These are phyloP conservation scores for Tarsius wallacei DNA, from an alignment of 2,797 vertebrate genomes.

Conservation along the genomic window DNA sequence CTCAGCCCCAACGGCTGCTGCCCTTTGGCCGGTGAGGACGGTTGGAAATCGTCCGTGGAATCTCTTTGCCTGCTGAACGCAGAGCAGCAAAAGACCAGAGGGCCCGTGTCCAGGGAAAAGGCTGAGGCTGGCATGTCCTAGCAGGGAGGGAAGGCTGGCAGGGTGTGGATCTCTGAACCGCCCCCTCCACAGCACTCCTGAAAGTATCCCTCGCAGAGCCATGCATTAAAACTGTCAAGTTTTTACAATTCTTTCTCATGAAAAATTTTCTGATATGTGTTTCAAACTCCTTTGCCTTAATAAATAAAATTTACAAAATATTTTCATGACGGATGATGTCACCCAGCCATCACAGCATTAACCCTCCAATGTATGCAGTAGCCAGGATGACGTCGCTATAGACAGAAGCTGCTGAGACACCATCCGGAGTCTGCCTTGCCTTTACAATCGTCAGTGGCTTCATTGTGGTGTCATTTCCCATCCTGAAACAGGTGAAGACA, in stretches of 20 bases:
- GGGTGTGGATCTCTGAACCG: too few relatives aligned
- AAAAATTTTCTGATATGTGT: not conserved
- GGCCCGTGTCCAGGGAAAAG: rapidly evolving
- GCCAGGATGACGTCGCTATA: not conserved
- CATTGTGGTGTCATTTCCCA: not conserved
- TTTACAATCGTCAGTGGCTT: not conserved
- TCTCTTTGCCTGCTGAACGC: not conserved
- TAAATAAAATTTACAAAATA: not conserved
- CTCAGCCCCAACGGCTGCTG: not conserved
- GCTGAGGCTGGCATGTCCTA: not conserved
- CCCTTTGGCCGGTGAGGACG: not conserved
- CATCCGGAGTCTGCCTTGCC: not conserved
- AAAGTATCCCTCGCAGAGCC: not conserved
- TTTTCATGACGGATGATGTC: not conserved
- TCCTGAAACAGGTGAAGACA: not conserved
- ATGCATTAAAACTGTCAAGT: not conserved
- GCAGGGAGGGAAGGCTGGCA: not conserved
- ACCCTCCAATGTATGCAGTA: not conserved
- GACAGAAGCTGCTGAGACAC: not conserved
- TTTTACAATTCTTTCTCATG: not conserved
- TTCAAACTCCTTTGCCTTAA: not conserved
- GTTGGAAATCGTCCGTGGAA: not conserved
- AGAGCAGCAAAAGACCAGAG: not conserved
- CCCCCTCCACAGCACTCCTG: not conserved
- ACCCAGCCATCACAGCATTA: not conserved